Evolutionary conservation across 2,888 invertebrate species (phyloP).

Genomic region (Griposia aprilina): DNA sequence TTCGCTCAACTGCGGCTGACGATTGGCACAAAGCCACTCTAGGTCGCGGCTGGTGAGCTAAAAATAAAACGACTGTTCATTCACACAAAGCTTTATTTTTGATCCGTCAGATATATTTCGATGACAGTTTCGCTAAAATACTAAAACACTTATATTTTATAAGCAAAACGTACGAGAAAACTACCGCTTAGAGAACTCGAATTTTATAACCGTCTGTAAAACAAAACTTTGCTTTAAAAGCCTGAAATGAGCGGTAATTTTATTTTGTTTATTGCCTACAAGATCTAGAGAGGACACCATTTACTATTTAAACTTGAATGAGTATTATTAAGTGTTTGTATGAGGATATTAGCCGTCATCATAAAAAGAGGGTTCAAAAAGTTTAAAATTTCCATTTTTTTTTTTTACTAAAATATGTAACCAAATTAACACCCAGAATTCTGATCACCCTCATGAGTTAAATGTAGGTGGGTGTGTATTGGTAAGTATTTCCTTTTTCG

Average conservation of each 20-base stretch:
- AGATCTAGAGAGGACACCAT: conserved; percentile 1
- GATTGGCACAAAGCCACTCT: conserved; percentile 61
- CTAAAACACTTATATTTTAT: conserved; percentile 1
- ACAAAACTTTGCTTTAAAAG: background rate
- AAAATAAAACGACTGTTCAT: conserved; percentile 57
- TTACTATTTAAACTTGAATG: too few species aligned
- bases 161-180: background rate
- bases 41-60: conserved; percentile 23
- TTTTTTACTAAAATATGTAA: too few species aligned
- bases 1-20: conserved; percentile 28
- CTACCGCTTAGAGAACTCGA: background rate
- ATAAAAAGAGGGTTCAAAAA: background rate
- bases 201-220: background rate
- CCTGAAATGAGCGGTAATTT: conserved; percentile 12
- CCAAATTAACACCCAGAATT: background rate
- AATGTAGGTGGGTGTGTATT: background rate
- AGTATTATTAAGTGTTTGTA: background rate
- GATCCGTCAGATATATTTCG: conserved; percentile 67
- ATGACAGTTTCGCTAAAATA: conserved; percentile 49
- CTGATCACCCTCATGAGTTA: background rate
- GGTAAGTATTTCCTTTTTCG: background rate
- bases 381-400: too few species aligned
- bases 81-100: conserved; percentile 73
- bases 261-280: background rate
- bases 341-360: background rate